phyloP scores from a whole-genome alignment of 2,888 invertebrate genomes.

The Lucinisca nassula region DNA sequence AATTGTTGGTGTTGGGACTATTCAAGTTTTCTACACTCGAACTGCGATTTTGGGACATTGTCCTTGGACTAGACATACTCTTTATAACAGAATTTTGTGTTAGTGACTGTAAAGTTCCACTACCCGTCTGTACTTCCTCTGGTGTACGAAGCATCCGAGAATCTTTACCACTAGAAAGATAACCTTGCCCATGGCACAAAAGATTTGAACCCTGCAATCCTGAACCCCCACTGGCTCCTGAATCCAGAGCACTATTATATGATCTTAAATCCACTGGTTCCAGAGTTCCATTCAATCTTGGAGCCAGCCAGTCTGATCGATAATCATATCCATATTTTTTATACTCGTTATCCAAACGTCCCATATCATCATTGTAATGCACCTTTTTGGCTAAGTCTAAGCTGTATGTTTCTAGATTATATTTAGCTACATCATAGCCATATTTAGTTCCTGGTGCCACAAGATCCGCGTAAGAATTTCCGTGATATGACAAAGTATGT shows the following conservation, averaged over 20 bases:
- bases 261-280: slow-evolving; percentile 83
- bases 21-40: slow-evolving; percentile 72
- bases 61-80: slow-evolving; percentile 75
- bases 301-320: slow-evolving; percentile 75
- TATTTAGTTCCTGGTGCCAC: slow-evolving; percentile 84
- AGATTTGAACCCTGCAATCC: slow-evolving; percentile 73
- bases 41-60: slow-evolving; percentile 65
- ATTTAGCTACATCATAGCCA: slow-evolving; percentile 84
- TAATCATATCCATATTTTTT: slow-evolving; percentile 83
- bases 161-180: slow-evolving; percentile 62
- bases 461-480: slow-evolving; percentile 85
- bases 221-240: slow-evolving; percentile 67
- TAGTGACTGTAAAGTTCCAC: slow-evolving; percentile 55
- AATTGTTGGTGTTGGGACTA: slow-evolving; percentile 71
- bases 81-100: slow-evolving; percentile 81
- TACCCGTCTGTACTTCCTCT: slow-evolving; percentile 45
- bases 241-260: slow-evolving; percentile 77
- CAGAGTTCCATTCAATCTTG: slow-evolving; percentile 80
- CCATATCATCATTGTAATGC: slow-evolving; percentile 82
- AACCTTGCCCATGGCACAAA: slow-evolving; percentile 65
- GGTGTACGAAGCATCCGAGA: slow-evolving; percentile 71
- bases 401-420: slow-evolving; percentile 84
- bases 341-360: slow-evolving; percentile 80
- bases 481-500: slow-evolving; percentile 83
- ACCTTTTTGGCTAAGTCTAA: slow-evolving; percentile 86